Conservation (phyloP, 2,113 vertebrate species). For the Phylloscopus trochilus region DNA sequence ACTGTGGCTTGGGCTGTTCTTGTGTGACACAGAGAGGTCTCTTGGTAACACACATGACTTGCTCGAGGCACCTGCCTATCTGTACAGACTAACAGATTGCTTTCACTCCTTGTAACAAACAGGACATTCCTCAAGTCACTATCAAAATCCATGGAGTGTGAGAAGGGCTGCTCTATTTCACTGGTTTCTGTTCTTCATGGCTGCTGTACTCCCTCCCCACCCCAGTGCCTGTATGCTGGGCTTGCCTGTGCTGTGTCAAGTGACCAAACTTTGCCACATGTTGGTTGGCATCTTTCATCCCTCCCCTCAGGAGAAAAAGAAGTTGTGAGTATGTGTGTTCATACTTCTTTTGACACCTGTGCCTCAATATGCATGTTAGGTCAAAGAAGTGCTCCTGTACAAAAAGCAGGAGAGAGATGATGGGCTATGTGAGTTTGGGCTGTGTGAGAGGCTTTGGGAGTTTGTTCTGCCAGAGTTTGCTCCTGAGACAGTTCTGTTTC, state of each 20-base stretch:
- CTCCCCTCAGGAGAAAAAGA: neutral
- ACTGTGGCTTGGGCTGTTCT: neutral
- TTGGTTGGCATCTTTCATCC: neutral
- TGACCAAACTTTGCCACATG: rapidly evolving
- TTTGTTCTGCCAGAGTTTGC: neutral
- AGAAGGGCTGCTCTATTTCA: neutral
- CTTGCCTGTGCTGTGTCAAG: neutral
- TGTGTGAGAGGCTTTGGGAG: neutral
- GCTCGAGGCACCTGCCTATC: neutral
- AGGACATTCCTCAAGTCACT: neutral
- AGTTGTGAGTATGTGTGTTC: no score
- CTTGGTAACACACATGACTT: neutral
- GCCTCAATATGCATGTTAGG: neutral
- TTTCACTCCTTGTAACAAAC: neutral
- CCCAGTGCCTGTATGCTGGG: neutral
- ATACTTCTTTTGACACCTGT: neutral
- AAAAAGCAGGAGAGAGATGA: neutral
- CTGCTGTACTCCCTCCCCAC: neutral
- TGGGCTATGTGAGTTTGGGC: neutral
- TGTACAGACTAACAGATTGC: neutral
- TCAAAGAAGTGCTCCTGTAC: neutral
- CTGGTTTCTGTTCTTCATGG: neutral
- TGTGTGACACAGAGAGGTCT: neutral
- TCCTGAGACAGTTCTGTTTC: neutral
- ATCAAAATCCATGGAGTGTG: neutral